Evolutionary conservation across 2,888 invertebrate genomes (phyloP), one percentile per base, ranked within the genome.

Genomic region (Archips crataeganus): DNA sequence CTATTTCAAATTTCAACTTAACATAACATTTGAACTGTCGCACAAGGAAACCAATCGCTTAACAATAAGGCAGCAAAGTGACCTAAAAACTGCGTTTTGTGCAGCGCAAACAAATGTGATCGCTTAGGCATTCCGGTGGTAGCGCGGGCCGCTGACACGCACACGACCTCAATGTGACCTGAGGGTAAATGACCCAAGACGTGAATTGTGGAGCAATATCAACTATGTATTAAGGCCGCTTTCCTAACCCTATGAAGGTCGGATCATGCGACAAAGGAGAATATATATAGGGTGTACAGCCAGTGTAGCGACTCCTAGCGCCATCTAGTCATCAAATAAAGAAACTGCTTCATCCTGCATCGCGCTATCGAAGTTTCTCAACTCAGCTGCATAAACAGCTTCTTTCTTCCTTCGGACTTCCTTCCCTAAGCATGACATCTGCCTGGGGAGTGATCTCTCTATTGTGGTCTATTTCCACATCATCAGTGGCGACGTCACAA

Each of bases 211-310:
- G 74, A 74, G 70, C 74, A 74, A 70, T 74, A 74, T 69, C 69
- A 72, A n/a, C 45, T 69, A 74, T 70, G 74, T 61, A 70, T 65
- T 74, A 74, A 70, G 74, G 74, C 70, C 74, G 61, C 74, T 74
- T 74, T 74, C 74, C 36, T 70, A 74, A 65, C 74, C 74, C 70
- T 74, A 61, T 60, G 69, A 74, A 70, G 73, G 72, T 73, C 72
- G 71, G 15, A 49, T 32, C 45, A 47, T 8, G 47, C 45, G 34
- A 51, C 47, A 57, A 45, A 45, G 57, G 32, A 71, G 59, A 45
- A 59, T 60, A n/a, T n/a, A n/a, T n/a, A n/a, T n/a, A n/a, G 39
- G 39, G 39, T 39, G 4, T 6, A 39, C 39, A 6, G 1, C 23
- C 23, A 23, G 23, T 23, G 23, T 23, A 23, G 23, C 23, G 23